Evolutionary conservation across 2,797 vertebrate genomes (phyloP), one percentile per base, ranked within the genome.

Genomic region (Clamator glandarius): DNA sequence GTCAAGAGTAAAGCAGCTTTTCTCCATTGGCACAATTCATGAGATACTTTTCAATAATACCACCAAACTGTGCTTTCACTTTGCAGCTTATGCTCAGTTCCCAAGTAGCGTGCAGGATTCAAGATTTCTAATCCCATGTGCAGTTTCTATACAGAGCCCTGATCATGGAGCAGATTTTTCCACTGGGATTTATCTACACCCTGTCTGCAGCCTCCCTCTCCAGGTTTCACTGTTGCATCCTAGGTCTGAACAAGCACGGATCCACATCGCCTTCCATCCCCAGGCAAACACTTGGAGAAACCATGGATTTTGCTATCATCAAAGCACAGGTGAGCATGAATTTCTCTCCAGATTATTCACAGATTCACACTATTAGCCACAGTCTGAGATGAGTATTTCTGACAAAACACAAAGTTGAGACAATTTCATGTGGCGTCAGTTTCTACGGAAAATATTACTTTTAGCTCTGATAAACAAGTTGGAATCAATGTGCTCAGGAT

Each of bases 281-380:
- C 39, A 59, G 66, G 62, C 25, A 78, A 87, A 78, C 46, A 19
- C 8, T 5, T 5, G 10, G 19, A 0, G 1, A 87, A 89, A 33
- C 12, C 0, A 0, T 51, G 78, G 9, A 15, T 93, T 82, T 51
- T 1, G 0, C 11, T 58, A 15, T 41, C 25, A 41, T 58, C 82
- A 94, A 85, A 86, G 54, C 58, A 50, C n/a, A 81, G 28, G 48
- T 73, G 39, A 92, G 41, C 10, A 18, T 54, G n/a, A 62, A 8
- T 44, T 81, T 78, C 50, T 85, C 26, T 75, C 28, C 28, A 62
- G 50, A n/a, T 87, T 69, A 73, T 85, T 93, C 75, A 57, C 36
- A 58, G 11, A 8, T 89, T 85, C 42, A 31, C 44, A 39, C 9
- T 41, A 29, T 44, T 62, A 66, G 10, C 20, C 46, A 83, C 46